Conservation (phyloP, 2,797 vertebrate genomes). For the Gallinago nigripennis region DNA sequence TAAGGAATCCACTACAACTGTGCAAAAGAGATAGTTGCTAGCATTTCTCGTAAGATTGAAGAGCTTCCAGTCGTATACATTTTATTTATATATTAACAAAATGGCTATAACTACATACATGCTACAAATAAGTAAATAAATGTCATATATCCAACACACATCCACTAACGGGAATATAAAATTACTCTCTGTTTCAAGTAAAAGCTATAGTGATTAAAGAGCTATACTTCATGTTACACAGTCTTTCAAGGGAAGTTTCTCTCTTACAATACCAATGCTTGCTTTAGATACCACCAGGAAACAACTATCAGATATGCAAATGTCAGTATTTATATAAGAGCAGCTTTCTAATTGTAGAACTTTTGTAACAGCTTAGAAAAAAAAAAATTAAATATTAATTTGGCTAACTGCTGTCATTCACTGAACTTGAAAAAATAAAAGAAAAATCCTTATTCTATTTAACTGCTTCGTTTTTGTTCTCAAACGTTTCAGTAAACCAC, state of each 20-base stretch:
- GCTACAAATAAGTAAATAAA: background rate
- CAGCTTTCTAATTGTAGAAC: background rate
- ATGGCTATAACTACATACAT: background rate
- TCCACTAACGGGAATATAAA: background rate
- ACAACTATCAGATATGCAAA: background rate
- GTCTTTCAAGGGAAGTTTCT: background rate
- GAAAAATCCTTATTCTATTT: background rate
- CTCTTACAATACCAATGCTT: background rate
- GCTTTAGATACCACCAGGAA: background rate
- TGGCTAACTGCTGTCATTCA: background rate
- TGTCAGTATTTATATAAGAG: background rate
- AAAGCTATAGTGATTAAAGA: background rate
- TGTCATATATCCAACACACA: background rate
- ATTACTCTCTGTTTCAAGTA: background rate
- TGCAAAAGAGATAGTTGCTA: background rate
- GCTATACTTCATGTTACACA: background rate
- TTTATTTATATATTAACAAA: background rate
- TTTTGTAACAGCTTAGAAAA: background rate
- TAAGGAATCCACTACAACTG: background rate
- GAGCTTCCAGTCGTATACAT: background rate
- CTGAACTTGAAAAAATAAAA: background rate
- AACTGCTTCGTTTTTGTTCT: background rate
- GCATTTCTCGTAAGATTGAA: background rate
- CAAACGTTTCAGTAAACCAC: background rate
- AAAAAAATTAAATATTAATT: background rate